Evolutionary conservation across 2,797 vertebrate genomes (phyloP).

Genomic region (Sparidentex hasta): DNA sequence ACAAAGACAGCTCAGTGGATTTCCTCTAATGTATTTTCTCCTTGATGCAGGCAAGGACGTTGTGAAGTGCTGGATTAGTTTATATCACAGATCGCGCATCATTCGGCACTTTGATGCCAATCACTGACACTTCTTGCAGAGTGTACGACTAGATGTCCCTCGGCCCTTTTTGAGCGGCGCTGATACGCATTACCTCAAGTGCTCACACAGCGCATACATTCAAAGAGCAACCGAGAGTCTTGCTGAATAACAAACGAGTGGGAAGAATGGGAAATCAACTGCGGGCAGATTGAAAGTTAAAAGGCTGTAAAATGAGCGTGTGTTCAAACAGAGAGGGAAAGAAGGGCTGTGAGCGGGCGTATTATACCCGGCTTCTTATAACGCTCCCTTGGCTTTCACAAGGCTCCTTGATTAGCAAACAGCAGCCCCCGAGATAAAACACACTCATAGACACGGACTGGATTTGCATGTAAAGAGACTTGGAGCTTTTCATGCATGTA

Average conservation of each 20-base stretch:
- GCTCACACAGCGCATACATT: constrained; percentile 53
- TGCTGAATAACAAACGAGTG: constrained; percentile 61
- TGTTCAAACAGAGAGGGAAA: constrained; percentile 71
- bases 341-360: constrained; percentile 45
- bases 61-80: constrained; percentile 1
- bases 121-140: constrained; percentile 7
- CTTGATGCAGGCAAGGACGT: neutral
- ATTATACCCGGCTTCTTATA: constrained; percentile 74
- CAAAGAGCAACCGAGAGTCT: constrained; percentile 47
- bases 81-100: constrained; percentile 4
- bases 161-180: constrained; percentile 44
- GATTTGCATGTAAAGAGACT: constrained; percentile 80
- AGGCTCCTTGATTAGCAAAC: constrained; percentile 85
- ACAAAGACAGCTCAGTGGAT: neutral
- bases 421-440: constrained; percentile 80
- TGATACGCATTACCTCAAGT: constrained; percentile 68
- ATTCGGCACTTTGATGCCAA: constrained; percentile 17
- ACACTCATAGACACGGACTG: constrained; percentile 62
- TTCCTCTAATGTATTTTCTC: neutral
- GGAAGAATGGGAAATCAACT: constrained; percentile 72
- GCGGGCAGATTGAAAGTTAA: constrained; percentile 82
- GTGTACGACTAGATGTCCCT: constrained; percentile 5
- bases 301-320: constrained; percentile 82
- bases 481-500: constrained; percentile 66
- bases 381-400: constrained; percentile 79